phyloP scores from a whole-genome alignment of 1,140 invertebrate genomes.

The Neocloeon triangulifer region DNA sequence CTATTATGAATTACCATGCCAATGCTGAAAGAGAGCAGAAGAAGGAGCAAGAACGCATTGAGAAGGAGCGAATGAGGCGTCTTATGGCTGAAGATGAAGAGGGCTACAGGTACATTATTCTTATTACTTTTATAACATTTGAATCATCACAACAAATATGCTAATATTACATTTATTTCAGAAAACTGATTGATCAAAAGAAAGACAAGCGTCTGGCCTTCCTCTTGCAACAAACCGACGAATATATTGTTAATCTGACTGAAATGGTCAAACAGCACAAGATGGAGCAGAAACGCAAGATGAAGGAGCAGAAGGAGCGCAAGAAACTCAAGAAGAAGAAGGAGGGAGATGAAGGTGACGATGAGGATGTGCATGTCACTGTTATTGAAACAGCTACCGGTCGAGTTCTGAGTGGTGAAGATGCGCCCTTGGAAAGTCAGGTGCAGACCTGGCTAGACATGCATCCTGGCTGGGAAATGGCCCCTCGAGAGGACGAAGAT shows the following conservation, averaged over 20 bases:
- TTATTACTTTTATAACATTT: not conserved
- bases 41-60: slow-evolving; percentile 44
- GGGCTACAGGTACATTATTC: slow-evolving; percentile 12
- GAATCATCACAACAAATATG: no score
- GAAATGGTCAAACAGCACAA: slow-evolving; percentile 32
- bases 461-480: slow-evolving; percentile 28
- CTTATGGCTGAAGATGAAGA: slow-evolving; percentile 33
- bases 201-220: slow-evolving; percentile 46
- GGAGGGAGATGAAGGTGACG: slow-evolving; percentile 9
- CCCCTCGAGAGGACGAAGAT: slow-evolving; percentile 21
- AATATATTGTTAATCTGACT: slow-evolving; percentile 38
- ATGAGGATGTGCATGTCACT: slow-evolving; percentile 16
- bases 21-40: slow-evolving; percentile 47
- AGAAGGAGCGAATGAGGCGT: slow-evolving; percentile 41
- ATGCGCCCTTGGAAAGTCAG: slow-evolving; percentile 32
- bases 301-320: slow-evolving; percentile 16
- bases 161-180: no score
- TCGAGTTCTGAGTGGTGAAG: slow-evolving; percentile 24
- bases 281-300: slow-evolving; percentile 16
- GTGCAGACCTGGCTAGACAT: slow-evolving; percentile 21
- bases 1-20: slow-evolving; percentile 35
- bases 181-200: slow-evolving; percentile 50
- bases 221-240: slow-evolving; percentile 42
- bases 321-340: slow-evolving; percentile 9
- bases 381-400: slow-evolving; percentile 32